Evolutionary conservation across 1,140 invertebrate species (phyloP).

Genomic region (Euglossa dilemma): DNA sequence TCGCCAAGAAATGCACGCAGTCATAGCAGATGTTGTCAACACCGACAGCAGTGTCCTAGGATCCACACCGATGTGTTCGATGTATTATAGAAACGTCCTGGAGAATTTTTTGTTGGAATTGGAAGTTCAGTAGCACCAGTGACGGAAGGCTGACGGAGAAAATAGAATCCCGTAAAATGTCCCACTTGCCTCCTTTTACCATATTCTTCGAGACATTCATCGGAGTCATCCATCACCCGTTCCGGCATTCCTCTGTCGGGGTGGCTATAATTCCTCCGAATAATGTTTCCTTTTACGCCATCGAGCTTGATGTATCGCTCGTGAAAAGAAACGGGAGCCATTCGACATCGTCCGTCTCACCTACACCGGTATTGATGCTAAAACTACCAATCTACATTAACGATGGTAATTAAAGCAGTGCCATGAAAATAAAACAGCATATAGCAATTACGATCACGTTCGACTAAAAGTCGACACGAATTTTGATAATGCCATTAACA

Average conservation of each 20-base stretch:
- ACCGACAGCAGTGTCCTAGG: no score
- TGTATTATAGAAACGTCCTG: background rate
- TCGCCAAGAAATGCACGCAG: no score
- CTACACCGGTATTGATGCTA: no score
- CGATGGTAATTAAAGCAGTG: no score
- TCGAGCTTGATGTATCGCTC: constrained; percentile 4
- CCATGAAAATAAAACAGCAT: no score
- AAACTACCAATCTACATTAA: no score
- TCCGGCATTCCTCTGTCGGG: background rate
- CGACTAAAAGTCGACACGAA: no score
- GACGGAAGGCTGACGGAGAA: background rate
- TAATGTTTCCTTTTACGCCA: constrained; percentile 20
- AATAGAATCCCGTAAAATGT: constrained; percentile 23
- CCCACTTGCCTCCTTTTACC: constrained; percentile 26
- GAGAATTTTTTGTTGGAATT: background rate
- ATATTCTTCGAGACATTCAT: background rate
- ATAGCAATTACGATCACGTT: no score
- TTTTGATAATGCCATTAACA: no score
- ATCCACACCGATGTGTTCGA: background rate
- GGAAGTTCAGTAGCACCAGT: background rate
- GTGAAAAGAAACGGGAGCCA: background rate
- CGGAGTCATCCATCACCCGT: constrained; percentile 23
- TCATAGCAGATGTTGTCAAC: no score
- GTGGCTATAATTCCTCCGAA: constrained; percentile 16
- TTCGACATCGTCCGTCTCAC: background rate